Conservation (phyloP, 2,113 vertebrate genomes). For the Phaetusa simplex region DNA sequence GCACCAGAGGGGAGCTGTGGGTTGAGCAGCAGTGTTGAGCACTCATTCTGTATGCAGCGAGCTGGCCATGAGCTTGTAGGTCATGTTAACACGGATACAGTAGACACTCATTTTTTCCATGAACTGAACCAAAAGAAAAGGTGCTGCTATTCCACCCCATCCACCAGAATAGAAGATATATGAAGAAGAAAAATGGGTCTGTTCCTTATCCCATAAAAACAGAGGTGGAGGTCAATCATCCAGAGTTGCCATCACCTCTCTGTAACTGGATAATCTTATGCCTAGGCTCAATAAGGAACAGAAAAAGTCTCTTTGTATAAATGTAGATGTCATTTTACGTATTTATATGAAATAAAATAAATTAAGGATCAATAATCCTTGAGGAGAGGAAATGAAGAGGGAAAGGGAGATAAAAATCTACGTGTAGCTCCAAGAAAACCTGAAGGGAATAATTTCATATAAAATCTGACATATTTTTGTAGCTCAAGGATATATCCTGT, state of each 20-base stretch:
- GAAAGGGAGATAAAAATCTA: background rate
- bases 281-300: background rate
- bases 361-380: background rate
- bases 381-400: background rate
- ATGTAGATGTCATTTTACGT: background rate
- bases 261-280: background rate
- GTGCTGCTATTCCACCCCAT: background rate
- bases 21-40: background rate
- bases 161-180: background rate
- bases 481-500: background rate
- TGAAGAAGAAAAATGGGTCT: background rate
- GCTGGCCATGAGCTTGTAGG: background rate
- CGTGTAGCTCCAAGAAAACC: background rate
- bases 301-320: background rate
- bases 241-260: background rate
- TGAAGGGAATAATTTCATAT: background rate
- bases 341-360: background rate
- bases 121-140: background rate
- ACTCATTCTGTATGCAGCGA: background rate
- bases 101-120: background rate
- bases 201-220: background rate
- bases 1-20: fast-evolving
- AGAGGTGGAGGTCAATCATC: background rate
- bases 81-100: background rate
- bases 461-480: background rate